phyloP scores from a whole-genome alignment of 37 sponge, comb jelly and placozoan genomes.

The Halichondria panicea region DNA sequence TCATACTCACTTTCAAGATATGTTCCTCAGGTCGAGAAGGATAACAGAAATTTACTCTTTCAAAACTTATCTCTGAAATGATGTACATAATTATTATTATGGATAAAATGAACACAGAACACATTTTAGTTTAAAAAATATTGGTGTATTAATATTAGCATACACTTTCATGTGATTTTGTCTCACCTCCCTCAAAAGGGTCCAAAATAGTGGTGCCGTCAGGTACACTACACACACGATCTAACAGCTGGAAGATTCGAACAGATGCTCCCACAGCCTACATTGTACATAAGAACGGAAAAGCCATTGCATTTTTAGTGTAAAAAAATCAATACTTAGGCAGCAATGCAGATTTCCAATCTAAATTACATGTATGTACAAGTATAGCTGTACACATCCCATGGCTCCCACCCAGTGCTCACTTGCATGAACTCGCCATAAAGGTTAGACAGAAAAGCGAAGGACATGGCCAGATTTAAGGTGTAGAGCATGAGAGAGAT shows the following conservation, averaged over 20 bases:
- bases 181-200: constrained; percentile 57
- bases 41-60: constrained; percentile 70
- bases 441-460: constrained; percentile 76
- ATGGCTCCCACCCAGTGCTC: background rate
- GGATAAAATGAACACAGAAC: too few species aligned
- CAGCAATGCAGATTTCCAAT: too few species aligned
- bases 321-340: too few species aligned
- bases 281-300: background rate
- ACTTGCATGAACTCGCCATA: constrained; percentile 94
- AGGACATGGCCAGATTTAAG: constrained; percentile 82
- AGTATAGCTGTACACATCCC: too few species aligned
- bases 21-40: constrained; percentile 84
- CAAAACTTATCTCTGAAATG: constrained; percentile 55
- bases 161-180: background rate
- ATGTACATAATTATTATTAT: background rate
- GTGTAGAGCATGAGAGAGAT: constrained; percentile 84
- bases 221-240: constrained; percentile 47
- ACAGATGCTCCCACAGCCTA: constrained; percentile 89
- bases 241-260: constrained; percentile 81
- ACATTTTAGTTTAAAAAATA: background rate
- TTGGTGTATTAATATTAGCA: background rate
- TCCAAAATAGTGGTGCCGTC: constrained; percentile 52
- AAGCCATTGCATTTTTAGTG: too few species aligned
- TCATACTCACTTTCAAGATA: constrained; percentile 71
- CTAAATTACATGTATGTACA: too few species aligned